phyloP scores from a whole-genome alignment of 2,797 vertebrate genomes.

The Liasis olivaceus region DNA sequence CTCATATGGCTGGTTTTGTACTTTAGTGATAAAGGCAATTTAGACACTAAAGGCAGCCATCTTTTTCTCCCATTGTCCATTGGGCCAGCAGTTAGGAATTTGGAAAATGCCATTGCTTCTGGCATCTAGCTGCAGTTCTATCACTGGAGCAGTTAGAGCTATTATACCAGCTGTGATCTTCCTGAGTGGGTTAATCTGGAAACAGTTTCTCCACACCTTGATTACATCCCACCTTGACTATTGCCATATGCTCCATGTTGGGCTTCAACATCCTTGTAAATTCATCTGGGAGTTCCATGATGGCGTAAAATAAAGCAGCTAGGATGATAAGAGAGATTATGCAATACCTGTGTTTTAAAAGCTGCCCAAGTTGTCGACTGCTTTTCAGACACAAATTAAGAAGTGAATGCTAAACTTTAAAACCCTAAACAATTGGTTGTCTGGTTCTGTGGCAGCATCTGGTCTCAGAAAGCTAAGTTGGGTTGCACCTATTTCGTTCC shows the following conservation, averaged over 20 bases:
- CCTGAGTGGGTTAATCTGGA: background rate
- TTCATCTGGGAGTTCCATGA: background rate
- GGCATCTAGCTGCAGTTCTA: background rate
- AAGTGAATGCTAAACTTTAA: background rate
- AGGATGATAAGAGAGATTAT: background rate
- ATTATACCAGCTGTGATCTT: background rate
- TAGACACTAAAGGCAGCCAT: background rate
- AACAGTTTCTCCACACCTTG: background rate
- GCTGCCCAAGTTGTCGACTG: background rate
- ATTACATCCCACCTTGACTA: background rate
- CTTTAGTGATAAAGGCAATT: background rate
- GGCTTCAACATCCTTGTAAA: background rate
- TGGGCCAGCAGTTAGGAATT: background rate
- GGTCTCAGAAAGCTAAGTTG: background rate
- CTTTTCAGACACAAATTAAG: background rate
- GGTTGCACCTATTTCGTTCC: background rate
- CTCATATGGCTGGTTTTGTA: background rate
- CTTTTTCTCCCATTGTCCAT: background rate
- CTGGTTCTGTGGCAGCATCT: background rate
- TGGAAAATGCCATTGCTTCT: background rate
- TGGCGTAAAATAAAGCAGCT: background rate
- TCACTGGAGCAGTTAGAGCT: background rate
- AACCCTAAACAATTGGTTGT: background rate
- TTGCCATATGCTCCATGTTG: background rate
- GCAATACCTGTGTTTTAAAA: background rate